Conservation (phyloP, 2,797 vertebrate species). For the Gallirallus australis region DNA sequence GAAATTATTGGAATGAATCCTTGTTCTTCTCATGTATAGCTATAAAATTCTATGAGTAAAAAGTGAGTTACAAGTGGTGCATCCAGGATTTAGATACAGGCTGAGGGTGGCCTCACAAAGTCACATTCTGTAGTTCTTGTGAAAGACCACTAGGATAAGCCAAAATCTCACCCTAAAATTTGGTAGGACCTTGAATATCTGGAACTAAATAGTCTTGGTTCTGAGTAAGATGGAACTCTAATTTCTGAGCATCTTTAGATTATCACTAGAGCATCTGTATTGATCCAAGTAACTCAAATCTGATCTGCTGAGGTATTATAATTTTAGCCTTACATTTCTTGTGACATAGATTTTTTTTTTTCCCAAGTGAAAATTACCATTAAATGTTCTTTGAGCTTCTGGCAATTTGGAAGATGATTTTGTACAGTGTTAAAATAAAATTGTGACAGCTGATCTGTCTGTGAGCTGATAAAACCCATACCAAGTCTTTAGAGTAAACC, state of each 20-base stretch:
- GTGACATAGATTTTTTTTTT: constrained; percentile 28
- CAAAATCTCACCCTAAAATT: background rate
- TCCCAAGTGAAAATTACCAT: background rate
- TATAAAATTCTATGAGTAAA: background rate
- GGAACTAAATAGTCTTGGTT: background rate
- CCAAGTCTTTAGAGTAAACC: constrained; percentile 11
- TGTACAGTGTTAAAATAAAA: constrained; percentile 22
- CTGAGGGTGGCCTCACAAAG: background rate
- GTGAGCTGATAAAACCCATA: constrained; percentile 32
- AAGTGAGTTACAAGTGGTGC: background rate
- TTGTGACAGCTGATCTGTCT: background rate
- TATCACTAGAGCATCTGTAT: background rate
- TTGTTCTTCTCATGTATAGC: background rate
- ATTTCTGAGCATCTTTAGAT: background rate
- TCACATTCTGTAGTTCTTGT: background rate
- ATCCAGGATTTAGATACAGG: background rate
- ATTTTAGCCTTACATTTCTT: constrained; percentile 47
- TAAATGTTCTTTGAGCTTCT: background rate
- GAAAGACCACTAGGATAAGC: background rate
- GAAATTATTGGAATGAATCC: background rate
- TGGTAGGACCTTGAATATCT: background rate
- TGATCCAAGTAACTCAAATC: background rate
- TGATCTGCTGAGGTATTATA: background rate
- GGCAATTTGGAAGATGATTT: constrained; percentile 40
- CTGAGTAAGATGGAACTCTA: background rate